Percentiles rank a stretch among this genome's conserved stretches.
Conservation (phyloP, 2,113 vertebrate species). For the Channa maculata region DNA sequence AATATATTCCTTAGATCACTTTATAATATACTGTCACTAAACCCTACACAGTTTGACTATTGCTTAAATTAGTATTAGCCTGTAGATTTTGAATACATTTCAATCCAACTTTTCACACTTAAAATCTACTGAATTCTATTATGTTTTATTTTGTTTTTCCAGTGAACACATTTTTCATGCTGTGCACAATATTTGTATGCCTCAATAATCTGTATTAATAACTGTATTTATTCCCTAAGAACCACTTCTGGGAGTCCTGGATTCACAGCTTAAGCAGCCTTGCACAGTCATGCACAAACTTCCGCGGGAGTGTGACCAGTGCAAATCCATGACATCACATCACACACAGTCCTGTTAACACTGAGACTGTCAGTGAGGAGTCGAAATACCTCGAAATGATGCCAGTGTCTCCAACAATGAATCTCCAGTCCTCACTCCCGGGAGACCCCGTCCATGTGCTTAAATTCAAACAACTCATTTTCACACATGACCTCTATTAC, state of each 20-base stretch:
- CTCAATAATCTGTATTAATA: no score
- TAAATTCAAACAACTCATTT: background rate
- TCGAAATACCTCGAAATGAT: background rate
- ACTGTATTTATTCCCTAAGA: background rate
- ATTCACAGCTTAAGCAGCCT: background rate
- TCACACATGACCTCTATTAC: background rate
- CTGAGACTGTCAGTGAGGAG: no score
- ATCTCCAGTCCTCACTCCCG: background rate
- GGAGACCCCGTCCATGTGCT: background rate
- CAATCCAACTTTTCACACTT: no score
- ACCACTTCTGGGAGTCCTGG: background rate
- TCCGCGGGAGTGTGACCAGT: background rate
- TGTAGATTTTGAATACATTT: no score
- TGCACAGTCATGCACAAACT: background rate
- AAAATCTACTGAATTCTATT: no score
- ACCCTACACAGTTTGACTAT: no score
- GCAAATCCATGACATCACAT: constrained; percentile 6
- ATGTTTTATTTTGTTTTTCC: no score
- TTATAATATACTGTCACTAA: no score
- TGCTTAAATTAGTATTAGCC: no score
- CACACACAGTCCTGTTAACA: background rate
- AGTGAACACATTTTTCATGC: no score
- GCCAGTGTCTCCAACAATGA: background rate
- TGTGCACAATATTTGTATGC: no score
- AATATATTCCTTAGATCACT: no score